Conservation (phyloP, 2,797 vertebrate genomes). For the Manis javanica region DNA sequence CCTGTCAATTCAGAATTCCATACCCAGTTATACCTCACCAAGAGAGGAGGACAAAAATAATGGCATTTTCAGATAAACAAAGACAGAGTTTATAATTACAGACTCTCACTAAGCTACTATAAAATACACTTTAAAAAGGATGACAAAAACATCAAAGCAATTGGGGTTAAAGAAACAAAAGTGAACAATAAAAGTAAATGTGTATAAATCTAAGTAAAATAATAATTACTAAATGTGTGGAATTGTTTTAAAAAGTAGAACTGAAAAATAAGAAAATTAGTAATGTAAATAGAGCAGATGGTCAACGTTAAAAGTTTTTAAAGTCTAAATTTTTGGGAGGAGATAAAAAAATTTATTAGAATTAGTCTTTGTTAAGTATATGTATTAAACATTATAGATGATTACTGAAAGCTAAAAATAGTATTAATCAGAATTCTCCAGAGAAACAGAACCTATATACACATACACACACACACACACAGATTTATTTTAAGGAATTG, state of each 20-base stretch:
- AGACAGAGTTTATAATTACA: not conserved
- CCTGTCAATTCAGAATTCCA: not conserved
- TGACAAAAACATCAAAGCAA: not conserved
- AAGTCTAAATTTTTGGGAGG: not conserved
- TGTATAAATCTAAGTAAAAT: not conserved
- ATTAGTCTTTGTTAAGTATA: not conserved
- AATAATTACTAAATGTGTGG: not conserved
- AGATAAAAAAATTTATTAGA: not conserved
- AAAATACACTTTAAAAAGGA: not conserved
- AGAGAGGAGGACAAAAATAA: not conserved
- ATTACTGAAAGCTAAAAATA: not conserved
- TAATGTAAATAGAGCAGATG: not conserved
- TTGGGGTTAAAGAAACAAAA: not conserved
- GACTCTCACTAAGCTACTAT: not conserved
- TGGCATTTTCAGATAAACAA: not conserved
- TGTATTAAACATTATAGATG: not conserved
- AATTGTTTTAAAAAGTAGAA: not conserved
- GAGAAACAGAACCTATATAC: not conserved
- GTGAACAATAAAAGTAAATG: not conserved
- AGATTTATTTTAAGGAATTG: not conserved
- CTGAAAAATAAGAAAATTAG: not conserved
- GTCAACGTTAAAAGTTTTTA: not conserved
- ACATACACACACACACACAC: too few species aligned
- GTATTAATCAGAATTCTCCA: not conserved
- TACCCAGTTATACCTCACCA: not conserved